Evolutionary conservation across 2,888 invertebrate genomes (phyloP).

Genomic region (Aleiodes alternator): DNA sequence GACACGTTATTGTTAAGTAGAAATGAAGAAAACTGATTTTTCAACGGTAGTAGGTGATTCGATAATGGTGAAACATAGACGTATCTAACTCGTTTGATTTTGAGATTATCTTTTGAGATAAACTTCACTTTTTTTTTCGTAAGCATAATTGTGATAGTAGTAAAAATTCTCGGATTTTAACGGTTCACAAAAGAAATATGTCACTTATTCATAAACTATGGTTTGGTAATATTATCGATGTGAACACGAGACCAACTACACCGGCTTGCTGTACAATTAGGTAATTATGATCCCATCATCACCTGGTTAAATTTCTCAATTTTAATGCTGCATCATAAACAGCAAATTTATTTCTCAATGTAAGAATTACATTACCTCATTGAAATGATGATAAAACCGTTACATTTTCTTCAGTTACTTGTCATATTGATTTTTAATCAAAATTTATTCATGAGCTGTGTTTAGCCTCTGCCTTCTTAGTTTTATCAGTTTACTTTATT

Average conservation of each 20-base stretch:
- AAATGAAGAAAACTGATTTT: constrained; percentile 7
- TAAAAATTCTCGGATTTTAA: constrained; percentile 13
- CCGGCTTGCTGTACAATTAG: constrained; percentile 39
- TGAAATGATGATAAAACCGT: neutral
- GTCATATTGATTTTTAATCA: constrained; percentile 24
- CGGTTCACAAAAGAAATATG: constrained; percentile 37
- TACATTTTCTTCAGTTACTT: neutral
- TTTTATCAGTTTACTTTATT: constrained; percentile 22
- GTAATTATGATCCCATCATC: constrained; percentile 42
- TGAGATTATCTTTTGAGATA: neutral
- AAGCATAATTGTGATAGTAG: neutral
- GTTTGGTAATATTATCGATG: constrained; percentile 42
- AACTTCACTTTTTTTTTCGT: neutral
- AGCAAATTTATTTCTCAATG: too few relatives aligned
- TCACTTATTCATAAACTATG: constrained; percentile 48
- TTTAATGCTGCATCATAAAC: too few relatives aligned
- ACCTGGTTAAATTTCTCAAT: neutral
- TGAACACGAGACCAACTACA: constrained; percentile 36
- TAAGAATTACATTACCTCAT: neutral
- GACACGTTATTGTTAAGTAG: constrained; percentile 29
- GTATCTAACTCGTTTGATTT: neutral
- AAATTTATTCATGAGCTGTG: constrained; percentile 23
- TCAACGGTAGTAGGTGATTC: neutral
- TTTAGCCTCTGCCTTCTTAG: neutral
- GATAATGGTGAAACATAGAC: neutral